phyloP scores from a whole-genome alignment of 2,113 vertebrate genomes.

The Pachycephala philippinensis region DNA sequence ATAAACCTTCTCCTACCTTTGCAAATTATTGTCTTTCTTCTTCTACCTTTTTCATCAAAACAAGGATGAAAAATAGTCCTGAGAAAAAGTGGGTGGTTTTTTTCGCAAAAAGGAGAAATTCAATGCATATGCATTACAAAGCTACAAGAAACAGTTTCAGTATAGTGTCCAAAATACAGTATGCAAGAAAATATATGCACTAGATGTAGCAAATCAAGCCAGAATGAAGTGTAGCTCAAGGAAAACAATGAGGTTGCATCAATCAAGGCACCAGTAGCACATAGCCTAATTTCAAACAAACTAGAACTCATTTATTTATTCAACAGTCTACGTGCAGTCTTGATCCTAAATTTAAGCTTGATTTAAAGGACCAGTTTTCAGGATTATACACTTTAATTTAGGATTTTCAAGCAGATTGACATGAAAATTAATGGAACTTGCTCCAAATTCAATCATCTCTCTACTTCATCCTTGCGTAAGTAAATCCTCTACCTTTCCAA shows the following conservation, averaged over 20 bases:
- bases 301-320: not conserved
- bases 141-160: not conserved
- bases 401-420: not conserved
- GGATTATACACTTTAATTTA: not conserved
- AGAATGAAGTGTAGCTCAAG: not conserved
- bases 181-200: not conserved
- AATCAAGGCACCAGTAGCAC: not conserved
- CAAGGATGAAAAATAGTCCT: not conserved
- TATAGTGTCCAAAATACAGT: not conserved
- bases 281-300: not conserved
- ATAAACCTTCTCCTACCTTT: not conserved
- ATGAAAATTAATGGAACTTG: not conserved
- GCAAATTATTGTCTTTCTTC: not conserved
- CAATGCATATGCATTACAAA: not conserved
- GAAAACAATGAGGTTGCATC: not conserved
- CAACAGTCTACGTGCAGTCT: not conserved
- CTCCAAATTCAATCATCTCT: not conserved
- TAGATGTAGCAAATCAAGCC: not conserved
- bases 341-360: not conserved
- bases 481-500: not conserved
- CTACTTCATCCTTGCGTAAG: not conserved
- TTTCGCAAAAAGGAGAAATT: not conserved
- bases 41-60: not conserved
- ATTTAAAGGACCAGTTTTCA: not conserved
- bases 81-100: not conserved